phyloP scores from a whole-genome alignment of 2,797 vertebrate species.

The Serranus cabrilla region DNA sequence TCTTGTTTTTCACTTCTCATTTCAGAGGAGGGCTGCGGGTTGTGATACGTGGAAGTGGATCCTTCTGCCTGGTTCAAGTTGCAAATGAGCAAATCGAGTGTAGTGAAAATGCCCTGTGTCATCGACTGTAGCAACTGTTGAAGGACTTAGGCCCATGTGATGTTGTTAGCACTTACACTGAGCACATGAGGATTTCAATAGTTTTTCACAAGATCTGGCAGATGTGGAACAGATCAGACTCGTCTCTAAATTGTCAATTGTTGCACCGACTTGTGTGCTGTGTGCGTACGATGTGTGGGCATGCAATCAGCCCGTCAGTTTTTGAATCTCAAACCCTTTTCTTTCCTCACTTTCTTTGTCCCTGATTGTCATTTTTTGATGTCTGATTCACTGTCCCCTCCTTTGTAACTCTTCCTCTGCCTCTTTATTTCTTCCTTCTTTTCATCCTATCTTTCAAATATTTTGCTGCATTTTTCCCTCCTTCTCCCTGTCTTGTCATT shows the following conservation, averaged over 20 bases:
- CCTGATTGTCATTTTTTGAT: neutral
- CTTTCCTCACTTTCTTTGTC: neutral
- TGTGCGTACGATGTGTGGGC: fast-evolving
- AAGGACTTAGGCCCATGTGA: slow-evolving; percentile 9
- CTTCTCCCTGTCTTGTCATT: neutral
- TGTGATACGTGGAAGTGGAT: slow-evolving; percentile 12
- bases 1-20: slow-evolving; percentile 47
- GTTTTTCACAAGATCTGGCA: neutral
- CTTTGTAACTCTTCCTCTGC: neutral
- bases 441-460: neutral
- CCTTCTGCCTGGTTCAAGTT: slow-evolving; percentile 5
- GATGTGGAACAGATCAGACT: neutral
- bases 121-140: neutral
- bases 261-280: neutral
- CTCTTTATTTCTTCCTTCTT: neutral
- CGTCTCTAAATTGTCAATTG: neutral
- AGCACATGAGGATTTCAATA: neutral
- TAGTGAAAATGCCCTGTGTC: slow-evolving; percentile 1
- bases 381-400: neutral
- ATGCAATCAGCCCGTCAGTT: neutral
- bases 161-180: neutral
- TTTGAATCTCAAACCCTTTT: neutral
- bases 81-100: neutral
- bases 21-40: slow-evolving; percentile 24
- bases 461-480: neutral